Conservation (phyloP, 2,113 vertebrate genomes). For the Grus americana region DNA sequence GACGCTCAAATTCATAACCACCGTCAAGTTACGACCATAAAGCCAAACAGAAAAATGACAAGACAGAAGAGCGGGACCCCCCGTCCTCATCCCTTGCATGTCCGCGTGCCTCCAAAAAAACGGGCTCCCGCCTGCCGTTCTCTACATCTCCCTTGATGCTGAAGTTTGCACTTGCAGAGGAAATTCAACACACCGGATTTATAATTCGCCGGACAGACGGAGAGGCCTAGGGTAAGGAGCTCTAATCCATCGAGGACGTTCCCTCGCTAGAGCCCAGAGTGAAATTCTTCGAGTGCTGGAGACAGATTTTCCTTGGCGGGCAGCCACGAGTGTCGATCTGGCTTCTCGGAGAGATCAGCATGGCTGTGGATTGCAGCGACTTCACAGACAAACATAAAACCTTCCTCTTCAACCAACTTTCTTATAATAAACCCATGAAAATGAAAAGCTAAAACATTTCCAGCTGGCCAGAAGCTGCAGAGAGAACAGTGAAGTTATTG, state of each 20-base stretch:
- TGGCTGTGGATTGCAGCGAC: neutral
- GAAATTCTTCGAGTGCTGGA: constrained; percentile 40
- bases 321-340: neutral
- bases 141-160: neutral
- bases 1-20: neutral
- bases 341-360: neutral
- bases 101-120: fast-evolving
- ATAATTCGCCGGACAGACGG: neutral
- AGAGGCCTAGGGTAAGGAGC: neutral
- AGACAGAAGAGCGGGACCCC: neutral
- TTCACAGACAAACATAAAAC: neutral
- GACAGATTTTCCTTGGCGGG: constrained; percentile 24
- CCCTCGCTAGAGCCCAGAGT: neutral
- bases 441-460: neutral
- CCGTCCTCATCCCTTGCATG: neutral
- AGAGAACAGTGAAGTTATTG: neutral
- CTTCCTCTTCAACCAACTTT: neutral
- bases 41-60: neutral
- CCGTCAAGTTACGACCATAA: neutral
- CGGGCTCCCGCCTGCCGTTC: neutral
- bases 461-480: neutral
- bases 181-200: neutral
- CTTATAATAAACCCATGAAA: neutral
- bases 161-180: neutral
- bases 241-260: neutral